Percentiles rank a stretch among this genome's conserved stretches.
phyloP scores from a whole-genome alignment of 2,113 vertebrate genomes.

The Petromus typicus region DNA sequence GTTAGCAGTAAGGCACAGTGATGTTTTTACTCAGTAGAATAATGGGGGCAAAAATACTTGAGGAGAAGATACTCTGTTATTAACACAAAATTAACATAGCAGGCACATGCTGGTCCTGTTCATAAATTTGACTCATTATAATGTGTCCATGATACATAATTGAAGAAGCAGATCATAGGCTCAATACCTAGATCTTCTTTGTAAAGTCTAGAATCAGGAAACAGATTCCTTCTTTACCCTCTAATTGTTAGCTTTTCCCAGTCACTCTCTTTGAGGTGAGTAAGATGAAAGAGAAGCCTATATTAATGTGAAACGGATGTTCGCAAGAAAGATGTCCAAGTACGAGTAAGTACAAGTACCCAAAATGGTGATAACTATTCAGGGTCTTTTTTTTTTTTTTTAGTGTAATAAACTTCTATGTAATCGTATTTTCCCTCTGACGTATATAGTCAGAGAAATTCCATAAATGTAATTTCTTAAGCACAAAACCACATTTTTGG shows the following conservation, averaged over 20 bases:
- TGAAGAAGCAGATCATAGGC: not conserved
- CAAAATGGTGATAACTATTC: slow-evolving; percentile 17
- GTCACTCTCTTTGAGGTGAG: not conserved
- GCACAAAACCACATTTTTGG: not conserved
- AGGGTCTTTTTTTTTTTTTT: not conserved
- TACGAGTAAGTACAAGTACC: slow-evolving; percentile 6
- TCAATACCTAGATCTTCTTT: not conserved
- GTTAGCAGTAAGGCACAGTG: not conserved
- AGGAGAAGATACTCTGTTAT: not conserved
- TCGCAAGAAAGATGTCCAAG: not conserved
- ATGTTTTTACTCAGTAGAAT: not conserved
- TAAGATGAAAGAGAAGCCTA: not conserved
- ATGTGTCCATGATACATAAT: not conserved
- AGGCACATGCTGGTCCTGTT: not conserved
- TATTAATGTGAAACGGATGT: not conserved
- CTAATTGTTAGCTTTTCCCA: not conserved
- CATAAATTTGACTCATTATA: not conserved
- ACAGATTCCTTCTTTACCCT: not conserved
- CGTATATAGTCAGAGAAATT: not conserved
- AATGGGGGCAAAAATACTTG: not conserved
- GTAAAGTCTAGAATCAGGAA: not conserved
- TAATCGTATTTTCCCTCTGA: not conserved
- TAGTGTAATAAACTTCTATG: not conserved
- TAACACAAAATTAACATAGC: not conserved
- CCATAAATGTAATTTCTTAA: not conserved